Base-by-base conservation (phyloP, 2,888 invertebrate species). In the Chouioia cunea region DNA sequence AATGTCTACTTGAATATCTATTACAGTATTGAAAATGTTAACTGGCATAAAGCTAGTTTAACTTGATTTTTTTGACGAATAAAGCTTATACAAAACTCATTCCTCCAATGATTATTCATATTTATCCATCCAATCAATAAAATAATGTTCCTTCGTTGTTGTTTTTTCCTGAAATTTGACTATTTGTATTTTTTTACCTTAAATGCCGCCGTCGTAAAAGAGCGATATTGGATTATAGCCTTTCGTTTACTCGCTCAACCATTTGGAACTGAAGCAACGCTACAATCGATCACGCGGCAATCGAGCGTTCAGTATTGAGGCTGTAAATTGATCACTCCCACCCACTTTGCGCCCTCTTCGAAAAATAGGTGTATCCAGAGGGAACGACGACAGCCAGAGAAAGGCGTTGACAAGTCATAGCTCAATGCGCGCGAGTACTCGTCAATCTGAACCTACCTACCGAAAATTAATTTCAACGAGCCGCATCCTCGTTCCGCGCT, bases 371-470 rank as follows among this genome's bases (percentile, higher is more conserved):
- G 10, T 20, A 57, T 16, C 27, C 20, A 22, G 43, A 20, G 20
- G 20, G 12, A 54, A 10, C 1, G 15, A 27, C 6, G 27, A 27
- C 27, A 6, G 27, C 10, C 12, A 1, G 47, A 27, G 44, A 62
- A 22, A 52, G 22, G 10, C 52, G 27, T 52, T 62, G 52, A 62
- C 62, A 44, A 62, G 52, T 52, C 62, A 43, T 52, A 56, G 52
- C 52, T 8, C 36, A 3, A 36, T 6, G 10, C 36, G 10, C 10
- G 36, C 14, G 15, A 14, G 27, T 43, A 12, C 18, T 16, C 27
- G 12, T 27, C 18, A 18, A 60, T 15, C 27, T 23, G 12, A 36
- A 36, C 6, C 36, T 36, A 36, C 10, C 12, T 36, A 10, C 10
- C 54, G n/a, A 27, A 54, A 54, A 36, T 54, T 23, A 54, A 54